Conservation (phyloP, 2,797 vertebrate genomes). For the Antrozous pallidus region DNA sequence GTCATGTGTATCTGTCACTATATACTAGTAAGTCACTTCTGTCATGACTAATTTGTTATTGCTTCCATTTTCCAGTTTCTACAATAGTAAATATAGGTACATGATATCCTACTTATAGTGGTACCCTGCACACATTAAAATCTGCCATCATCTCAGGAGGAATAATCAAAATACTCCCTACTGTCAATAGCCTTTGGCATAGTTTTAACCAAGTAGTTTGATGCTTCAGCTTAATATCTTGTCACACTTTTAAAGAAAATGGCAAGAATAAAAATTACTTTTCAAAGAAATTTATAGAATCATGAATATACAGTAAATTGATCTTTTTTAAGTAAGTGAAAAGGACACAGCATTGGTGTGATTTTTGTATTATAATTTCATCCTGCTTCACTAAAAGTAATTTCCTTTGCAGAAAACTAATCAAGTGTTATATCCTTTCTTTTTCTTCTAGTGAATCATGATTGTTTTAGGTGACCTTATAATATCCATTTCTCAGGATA, state of each 20-base stretch:
- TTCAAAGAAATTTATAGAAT: constrained; percentile 3
- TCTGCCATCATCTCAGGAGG: background rate
- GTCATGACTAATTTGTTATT: constrained; percentile 24
- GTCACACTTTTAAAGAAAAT: constrained; percentile 1
- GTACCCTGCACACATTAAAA: background rate
- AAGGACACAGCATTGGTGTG: background rate
- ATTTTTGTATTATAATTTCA: background rate
- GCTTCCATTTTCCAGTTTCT: background rate
- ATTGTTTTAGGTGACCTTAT: background rate
- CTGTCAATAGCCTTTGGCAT: background rate
- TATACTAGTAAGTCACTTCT: background rate
- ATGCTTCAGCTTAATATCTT: background rate
- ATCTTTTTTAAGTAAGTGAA: constrained; percentile 16
- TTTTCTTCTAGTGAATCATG: background rate
- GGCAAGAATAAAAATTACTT: background rate
- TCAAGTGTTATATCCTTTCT: background rate
- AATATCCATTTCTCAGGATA: background rate
- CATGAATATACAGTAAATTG: background rate
- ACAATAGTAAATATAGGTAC: background rate
- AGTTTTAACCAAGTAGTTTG: background rate
- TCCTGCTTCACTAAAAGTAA: background rate
- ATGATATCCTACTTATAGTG: background rate
- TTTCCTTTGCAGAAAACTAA: constrained; percentile 12
- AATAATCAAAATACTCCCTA: background rate
- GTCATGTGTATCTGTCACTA: background rate